Evolutionary conservation across 2,113 vertebrate species (phyloP), one percentile per base, ranked within the genome.

Genomic region (Embiotoca jacksoni): DNA sequence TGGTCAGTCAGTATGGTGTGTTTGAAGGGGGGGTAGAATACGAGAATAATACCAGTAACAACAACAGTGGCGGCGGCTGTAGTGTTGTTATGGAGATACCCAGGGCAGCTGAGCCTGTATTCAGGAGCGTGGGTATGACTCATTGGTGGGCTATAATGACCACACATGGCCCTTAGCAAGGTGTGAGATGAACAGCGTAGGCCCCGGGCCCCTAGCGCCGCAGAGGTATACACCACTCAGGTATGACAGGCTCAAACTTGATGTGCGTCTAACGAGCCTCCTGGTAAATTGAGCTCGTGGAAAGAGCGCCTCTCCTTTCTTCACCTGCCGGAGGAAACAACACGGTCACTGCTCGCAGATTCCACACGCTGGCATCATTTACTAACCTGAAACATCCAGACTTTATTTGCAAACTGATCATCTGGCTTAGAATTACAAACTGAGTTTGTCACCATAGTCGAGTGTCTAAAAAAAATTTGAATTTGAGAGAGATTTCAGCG

Each of bases 151-250:
- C 79, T 64, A 57, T 92, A 92, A 93, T 92, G 90, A 93, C 91
- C 89, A 65, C 89, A 90, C 83, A 90, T 85, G 91, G 81, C 87
- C 89, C 91, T 92, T 92, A 93, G 85, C 23, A 55, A 91, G 90
- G 88, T 89, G 84, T 80, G 86, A 84, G 87, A 88, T 83, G 91
- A 92, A 59, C 84, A 53, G 75, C 55, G 68, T 72, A 77, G 72
- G 89, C 88, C 80, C 79, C 30, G 23, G 66, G 80, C 83, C 83
- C 72, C 72, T 30, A 55, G 74, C 52, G 54, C 78, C 71, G 62
- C 64, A 60, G 85, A 91, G 83, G 81, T 88, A 82, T 68, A 83
- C 86, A 59, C 66, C 59, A 67, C 83, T 74, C 59, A 57, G 78
- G 82, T 90, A 90, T 91, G 92, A 92, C 90, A 92, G 87, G 73